These are phyloP conservation scores for Leptinotarsa texana DNA, from an alignment of 1,140 invertebrate genomes.

Conservation along the genomic window DNA sequence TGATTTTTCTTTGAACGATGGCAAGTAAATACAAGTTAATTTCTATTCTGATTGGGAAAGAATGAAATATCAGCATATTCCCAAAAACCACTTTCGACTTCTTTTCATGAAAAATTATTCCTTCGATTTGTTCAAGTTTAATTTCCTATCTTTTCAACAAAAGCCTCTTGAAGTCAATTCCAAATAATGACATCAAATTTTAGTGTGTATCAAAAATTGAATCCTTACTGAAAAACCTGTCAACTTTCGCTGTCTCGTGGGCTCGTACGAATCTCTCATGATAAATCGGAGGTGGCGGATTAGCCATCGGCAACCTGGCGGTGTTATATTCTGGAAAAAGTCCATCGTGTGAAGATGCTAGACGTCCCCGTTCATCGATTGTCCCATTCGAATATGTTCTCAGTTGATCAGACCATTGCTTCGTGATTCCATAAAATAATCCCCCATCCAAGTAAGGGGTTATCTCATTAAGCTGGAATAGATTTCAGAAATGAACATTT, in stretches of 20 bases:
- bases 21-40: no score
- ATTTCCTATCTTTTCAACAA: no score
- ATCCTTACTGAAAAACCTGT: conserved; percentile 63
- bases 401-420: conserved; percentile 63
- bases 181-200: no score
- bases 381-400: conserved; percentile 58
- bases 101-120: no score
- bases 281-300: conserved; percentile 63
- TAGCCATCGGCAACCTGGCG: conserved; percentile 61
- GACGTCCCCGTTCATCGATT: conserved; percentile 54
- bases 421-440: conserved; percentile 64
- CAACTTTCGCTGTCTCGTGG: conserved; percentile 57
- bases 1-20: no score
- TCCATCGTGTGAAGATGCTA: conserved; percentile 55
- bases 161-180: no score
- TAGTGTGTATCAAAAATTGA: no score
- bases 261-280: conserved; percentile 54
- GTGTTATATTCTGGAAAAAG: conserved; percentile 62
- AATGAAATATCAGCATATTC: no score
- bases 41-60: no score
- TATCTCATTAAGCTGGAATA: conserved; percentile 64
- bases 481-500: no score
- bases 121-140: no score
- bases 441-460: conserved; percentile 67
- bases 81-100: no score